Percentiles rank a stretch among this genome's conserved stretches.
These are phyloP conservation scores for Campylorhamphus procurvoides DNA, from an alignment of 2,113 vertebrate species.

Conservation along the genomic window DNA sequence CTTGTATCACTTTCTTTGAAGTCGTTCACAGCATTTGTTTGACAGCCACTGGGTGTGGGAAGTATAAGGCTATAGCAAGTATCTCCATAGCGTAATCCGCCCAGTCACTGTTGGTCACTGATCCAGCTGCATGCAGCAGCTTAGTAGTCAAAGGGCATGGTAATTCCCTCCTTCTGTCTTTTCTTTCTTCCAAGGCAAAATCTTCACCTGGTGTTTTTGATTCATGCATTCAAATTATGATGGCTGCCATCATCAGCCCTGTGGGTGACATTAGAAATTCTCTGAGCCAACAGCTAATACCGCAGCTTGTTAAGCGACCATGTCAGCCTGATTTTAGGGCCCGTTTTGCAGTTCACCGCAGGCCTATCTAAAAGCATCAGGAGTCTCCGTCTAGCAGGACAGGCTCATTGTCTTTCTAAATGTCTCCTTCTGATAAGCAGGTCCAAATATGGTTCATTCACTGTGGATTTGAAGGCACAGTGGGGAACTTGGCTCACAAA, in stretches of 20 bases:
- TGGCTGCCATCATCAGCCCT: constrained; percentile 80
- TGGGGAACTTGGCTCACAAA: constrained; percentile 78
- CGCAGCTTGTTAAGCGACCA: constrained; percentile 82
- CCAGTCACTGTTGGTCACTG: constrained; percentile 66
- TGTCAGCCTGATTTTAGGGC: constrained; percentile 84
- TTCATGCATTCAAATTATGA: constrained; percentile 81
- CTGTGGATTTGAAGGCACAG: constrained; percentile 80
- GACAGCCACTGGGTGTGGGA: constrained; percentile 67
- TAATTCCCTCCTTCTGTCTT: constrained; percentile 81
- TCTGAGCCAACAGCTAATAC: constrained; percentile 74
- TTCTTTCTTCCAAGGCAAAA: constrained; percentile 78
- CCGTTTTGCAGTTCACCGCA: constrained; percentile 79
- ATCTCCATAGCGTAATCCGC: constrained; percentile 57
- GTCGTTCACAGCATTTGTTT: constrained; percentile 41
- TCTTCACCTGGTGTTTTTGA: constrained; percentile 85
- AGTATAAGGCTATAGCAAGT: constrained; percentile 57
- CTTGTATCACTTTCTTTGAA: constrained; percentile 68
- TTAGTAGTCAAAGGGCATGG: constrained; percentile 79
- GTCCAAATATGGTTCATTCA: constrained; percentile 83
- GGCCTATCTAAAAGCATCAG: constrained; percentile 81
- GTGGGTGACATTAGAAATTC: constrained; percentile 77
- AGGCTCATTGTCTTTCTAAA: constrained; percentile 84
- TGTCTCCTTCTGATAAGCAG: constrained; percentile 82
- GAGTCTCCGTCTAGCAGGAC: constrained; percentile 75
- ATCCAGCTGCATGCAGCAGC: constrained; percentile 75